These are phyloP conservation scores for Scaptomyza cyrtandrae DNA, from an alignment of 2,888 invertebrate genomes.

Conservation along the genomic window DNA sequence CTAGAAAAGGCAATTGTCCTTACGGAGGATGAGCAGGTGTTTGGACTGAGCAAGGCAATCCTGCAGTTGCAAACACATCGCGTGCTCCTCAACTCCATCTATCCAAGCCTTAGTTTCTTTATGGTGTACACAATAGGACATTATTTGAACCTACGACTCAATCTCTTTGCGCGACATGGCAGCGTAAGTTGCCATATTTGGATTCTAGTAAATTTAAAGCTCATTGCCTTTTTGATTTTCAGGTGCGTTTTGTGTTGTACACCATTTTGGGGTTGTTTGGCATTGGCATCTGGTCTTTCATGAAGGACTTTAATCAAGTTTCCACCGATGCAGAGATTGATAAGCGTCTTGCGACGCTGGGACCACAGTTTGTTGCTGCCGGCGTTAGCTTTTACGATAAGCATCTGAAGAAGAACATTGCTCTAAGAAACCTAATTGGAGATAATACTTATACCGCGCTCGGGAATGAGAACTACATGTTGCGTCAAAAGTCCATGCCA, in stretches of 20 bases:
- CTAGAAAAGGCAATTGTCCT: slow-evolving; percentile 89
- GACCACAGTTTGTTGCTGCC: slow-evolving; percentile 88
- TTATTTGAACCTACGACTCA: slow-evolving; percentile 86
- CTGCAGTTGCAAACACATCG: slow-evolving; percentile 87
- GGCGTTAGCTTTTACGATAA: slow-evolving; percentile 92
- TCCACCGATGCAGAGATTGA: slow-evolving; percentile 88
- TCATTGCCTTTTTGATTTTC: neutral
- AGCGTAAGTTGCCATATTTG: slow-evolving; percentile 70
- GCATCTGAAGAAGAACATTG: slow-evolving; percentile 89
- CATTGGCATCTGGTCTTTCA: slow-evolving; percentile 87
- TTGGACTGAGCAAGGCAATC: slow-evolving; percentile 92
- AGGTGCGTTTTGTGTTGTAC: slow-evolving; percentile 86
- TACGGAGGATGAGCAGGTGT: slow-evolving; percentile 91
- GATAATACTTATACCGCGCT: slow-evolving; percentile 87
- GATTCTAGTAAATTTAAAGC: too few relatives aligned
- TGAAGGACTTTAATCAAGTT: slow-evolving; percentile 88
- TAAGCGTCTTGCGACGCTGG: slow-evolving; percentile 86
- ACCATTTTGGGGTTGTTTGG: slow-evolving; percentile 86
- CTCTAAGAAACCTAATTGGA: slow-evolving; percentile 86
- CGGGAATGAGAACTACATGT: slow-evolving; percentile 89
- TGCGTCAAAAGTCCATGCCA: slow-evolving; percentile 88
- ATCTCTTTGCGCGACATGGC: slow-evolving; percentile 86
- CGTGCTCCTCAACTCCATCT: slow-evolving; percentile 86
- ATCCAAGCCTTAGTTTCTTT: slow-evolving; percentile 85
- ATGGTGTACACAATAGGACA: slow-evolving; percentile 86